A percentile compares a stretch with the other conserved stretches of the same genome.
phyloP scores from a whole-genome alignment of 1,140 invertebrate species.

The Meloidogyne hapla region DNA sequence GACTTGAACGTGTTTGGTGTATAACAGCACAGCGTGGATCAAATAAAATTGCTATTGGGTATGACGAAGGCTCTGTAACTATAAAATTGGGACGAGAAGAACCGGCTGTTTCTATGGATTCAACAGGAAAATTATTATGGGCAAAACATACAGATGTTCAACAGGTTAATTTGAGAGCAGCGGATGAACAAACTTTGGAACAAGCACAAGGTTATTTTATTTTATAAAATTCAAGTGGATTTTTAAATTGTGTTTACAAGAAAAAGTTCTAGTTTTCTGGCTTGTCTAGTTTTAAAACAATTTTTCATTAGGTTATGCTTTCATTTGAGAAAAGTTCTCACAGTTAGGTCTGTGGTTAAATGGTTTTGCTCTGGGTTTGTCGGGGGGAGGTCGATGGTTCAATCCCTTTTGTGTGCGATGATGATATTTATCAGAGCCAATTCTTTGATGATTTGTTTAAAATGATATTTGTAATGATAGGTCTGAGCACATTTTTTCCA shows the following conservation, averaged over 20 bases:
- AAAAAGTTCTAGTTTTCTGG: too few relatives aligned
- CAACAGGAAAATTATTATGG: constrained; percentile 96
- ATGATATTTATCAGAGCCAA: constrained; percentile 2
- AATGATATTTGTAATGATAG: neutral
- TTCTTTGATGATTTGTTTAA: neutral
- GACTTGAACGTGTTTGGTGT: constrained; percentile 94
- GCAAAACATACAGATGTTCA: constrained; percentile 96
- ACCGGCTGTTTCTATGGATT: constrained; percentile 98
- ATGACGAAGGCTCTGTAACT: constrained; percentile 96
- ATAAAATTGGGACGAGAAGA: constrained; percentile 96
- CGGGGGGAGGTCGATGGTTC: neutral
- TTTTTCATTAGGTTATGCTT: too few relatives aligned
- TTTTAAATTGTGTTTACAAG: too few relatives aligned
- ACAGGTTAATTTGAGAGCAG: constrained; percentile 84
- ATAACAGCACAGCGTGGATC: constrained; percentile 90
- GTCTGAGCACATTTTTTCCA: neutral
- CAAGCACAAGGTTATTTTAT: constrained; percentile 49
- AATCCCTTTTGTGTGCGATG: neutral
- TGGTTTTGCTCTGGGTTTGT: neutral
- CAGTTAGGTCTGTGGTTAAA: neutral
- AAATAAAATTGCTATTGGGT: constrained; percentile 93
- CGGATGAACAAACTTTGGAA: constrained; percentile 65
- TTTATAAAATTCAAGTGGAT: neutral
- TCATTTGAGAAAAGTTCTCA: neutral
- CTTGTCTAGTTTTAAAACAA: too few relatives aligned